phyloP scores from a whole-genome alignment of 2,113 vertebrate species.

The Serinus canaria region DNA sequence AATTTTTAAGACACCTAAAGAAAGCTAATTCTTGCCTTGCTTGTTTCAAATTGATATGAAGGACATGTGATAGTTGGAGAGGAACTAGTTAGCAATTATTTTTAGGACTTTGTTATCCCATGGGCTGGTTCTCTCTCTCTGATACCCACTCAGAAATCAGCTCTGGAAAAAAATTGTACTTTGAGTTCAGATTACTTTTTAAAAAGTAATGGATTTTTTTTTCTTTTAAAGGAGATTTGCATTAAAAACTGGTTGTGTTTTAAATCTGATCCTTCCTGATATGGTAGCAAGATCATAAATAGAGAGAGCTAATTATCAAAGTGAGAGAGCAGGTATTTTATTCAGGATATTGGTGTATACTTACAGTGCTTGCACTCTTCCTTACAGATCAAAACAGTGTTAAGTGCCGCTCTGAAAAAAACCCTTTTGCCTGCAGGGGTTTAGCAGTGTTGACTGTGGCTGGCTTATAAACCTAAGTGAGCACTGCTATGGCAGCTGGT shows the following conservation, averaged over 20 bases:
- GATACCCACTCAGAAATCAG: neutral
- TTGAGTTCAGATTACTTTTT: neutral
- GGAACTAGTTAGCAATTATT: neutral
- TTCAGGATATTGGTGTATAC: neutral
- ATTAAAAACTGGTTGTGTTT: neutral
- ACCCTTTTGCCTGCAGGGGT: neutral
- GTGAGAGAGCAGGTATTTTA: neutral
- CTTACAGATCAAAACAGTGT: neutral
- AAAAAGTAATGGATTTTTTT: neutral
- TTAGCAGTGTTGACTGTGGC: neutral
- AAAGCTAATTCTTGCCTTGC: neutral
- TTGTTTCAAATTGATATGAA: neutral
- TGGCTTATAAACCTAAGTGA: neutral
- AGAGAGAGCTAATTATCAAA: neutral
- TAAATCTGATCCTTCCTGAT: neutral
- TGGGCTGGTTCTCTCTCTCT: neutral
- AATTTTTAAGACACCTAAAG: neutral
- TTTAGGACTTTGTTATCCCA: neutral
- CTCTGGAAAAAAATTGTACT: neutral
- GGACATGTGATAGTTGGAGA: neutral
- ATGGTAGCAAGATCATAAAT: neutral
- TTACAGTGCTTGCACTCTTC: neutral
- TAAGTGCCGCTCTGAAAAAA: neutral
- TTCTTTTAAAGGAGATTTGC: neutral
- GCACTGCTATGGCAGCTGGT: neutral